Evolutionary conservation across 2,888 invertebrate species (phyloP), one percentile per base, ranked within the genome.

Genomic region (Frankliniella intonsa): DNA sequence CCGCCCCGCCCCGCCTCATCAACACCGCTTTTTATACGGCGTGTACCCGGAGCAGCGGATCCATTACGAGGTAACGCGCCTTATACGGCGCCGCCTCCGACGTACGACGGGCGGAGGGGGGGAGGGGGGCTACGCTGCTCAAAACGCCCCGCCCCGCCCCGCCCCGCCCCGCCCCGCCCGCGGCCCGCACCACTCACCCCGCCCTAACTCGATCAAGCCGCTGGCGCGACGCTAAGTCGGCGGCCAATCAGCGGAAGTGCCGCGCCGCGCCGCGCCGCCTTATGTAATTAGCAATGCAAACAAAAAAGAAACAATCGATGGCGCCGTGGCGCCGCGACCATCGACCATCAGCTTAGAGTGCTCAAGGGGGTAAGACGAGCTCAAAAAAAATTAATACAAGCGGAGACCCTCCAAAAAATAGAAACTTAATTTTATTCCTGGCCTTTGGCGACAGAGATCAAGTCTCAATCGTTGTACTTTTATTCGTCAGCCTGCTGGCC

Each of bases 241-340:
- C 62, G 62, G 62, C 17, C 62, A 62, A 62, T 62, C 17, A 62
- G 62, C 62, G 62, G 19, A 14, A 62, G 62, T 62, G 62, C 19
- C 62, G 55, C 55, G 14, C n/a, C n/a, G n/a, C n/a, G n/a, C n/a
- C n/a, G n/a, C 3, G 62, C 62, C 62, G 62, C 62, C 62, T n/a
- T 19, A 62, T 14, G 19, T 62, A 62, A 62, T 62, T 62, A 62
- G 69, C 76, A 69, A 81, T 79, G 81, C 80, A 82, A 80, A 82
- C 69, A 82, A 82, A 80, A 27, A 50, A 69, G 69, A 50, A 69
- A 65, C 25, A 81, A 50, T 81, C 55, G 19, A 50, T 25, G 50
- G 17, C 25, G 49, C 76, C 3, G 38, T 5, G 38, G 38, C 38
- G 38, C 38, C 38, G 38, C 38, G 38, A 5, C 38, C 38, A 38